A percentile compares a stretch with the other conserved stretches of the same genome.
Conservation (phyloP, 37 sponge, comb jelly and placozoan species). For the Amphimedon queenslandica region DNA sequence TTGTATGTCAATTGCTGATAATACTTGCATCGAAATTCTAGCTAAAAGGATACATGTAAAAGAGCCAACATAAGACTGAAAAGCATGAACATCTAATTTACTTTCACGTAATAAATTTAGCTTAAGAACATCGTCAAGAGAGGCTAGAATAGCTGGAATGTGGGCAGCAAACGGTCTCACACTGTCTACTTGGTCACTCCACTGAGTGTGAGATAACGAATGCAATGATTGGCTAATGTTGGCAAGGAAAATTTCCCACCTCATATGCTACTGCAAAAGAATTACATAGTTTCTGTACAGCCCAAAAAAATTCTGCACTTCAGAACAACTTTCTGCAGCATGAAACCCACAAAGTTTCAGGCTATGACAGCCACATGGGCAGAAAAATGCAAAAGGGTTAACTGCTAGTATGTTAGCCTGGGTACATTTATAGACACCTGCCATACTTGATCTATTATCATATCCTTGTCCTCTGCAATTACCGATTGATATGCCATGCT, state of each 20-base stretch:
- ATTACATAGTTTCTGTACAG: not conserved
- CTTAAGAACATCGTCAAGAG: not conserved
- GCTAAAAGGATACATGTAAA: conserved; percentile 17
- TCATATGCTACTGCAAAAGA: not conserved
- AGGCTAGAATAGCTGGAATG: conserved; percentile 7
- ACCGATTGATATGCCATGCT: not conserved
- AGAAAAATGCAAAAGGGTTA: conserved; percentile 4
- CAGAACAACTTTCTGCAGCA: conserved; percentile 25
- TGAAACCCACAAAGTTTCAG: conserved; percentile 5
- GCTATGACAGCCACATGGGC: conserved; percentile 10
- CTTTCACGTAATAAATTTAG: conserved; percentile 5
- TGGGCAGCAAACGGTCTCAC: conserved; percentile 16
- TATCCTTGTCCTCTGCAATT: conserved; percentile 7
- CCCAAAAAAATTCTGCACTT: conserved; percentile 17
- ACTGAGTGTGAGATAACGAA: conserved; percentile 6
- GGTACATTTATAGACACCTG: conserved; percentile 10
- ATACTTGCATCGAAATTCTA: conserved; percentile 7
- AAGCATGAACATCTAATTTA: conserved; percentile 5
- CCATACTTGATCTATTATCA: conserved; percentile 1
- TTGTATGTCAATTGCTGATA: not conserved
- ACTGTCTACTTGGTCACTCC: conserved; percentile 11
- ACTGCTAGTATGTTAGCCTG: conserved; percentile 3
- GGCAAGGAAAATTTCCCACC: conserved; percentile 8
- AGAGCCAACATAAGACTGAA: conserved; percentile 5
- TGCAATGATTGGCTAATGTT: conserved; percentile 4